Evolutionary conservation across 2,797 vertebrate species (phyloP), one percentile per base, ranked within the genome.

Genomic region (Enteromius viviparus): DNA sequence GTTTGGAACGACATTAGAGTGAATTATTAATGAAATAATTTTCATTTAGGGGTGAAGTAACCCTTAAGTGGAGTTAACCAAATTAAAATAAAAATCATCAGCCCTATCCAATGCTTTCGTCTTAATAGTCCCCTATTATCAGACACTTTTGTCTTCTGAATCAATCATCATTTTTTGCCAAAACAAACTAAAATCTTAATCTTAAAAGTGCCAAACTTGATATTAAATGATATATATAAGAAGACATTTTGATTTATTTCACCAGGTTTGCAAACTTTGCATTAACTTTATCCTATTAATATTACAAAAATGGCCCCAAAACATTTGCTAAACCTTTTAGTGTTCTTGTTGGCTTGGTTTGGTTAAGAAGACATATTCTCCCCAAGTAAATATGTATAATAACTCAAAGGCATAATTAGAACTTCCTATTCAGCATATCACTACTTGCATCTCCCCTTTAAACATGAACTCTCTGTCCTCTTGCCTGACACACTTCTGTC

Each of bases 251-350:
- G 32, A 37, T 42, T 32, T 29, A 47, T 58, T 68, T 83, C 19
- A 78, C 62, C 42, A 64, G 15, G 34, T 80, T 82, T 71, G n/a
- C 75, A 64, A 19, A 21, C 15, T 62, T 79, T 82, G n/a, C 62
- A 76, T 84, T 76, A 76, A 26, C 32, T 75, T 32, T 29, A 19
- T 29, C 71, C 19, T 1, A 34, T 19, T 26, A 62, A 49, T 17
- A 74, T 65, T 42, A 45, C n/a, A 47, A 45, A 45, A 70, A 15
- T 14, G 40, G 68, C n/a, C 3, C 29, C 76, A 62, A 82, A 76
- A 23, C 64, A 19, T 60, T 26, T 60, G 58, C 15, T 81, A 76
- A 83, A 77, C 11, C 47, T 51, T n/a, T 26, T 72, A 29, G 49
- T 23, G 51, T 58, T 75, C 29, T 21, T 32, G 21, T 40, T 17